Base-by-base conservation (phyloP, 2,888 invertebrate genomes). In the Podotricha telesiphe region DNA sequence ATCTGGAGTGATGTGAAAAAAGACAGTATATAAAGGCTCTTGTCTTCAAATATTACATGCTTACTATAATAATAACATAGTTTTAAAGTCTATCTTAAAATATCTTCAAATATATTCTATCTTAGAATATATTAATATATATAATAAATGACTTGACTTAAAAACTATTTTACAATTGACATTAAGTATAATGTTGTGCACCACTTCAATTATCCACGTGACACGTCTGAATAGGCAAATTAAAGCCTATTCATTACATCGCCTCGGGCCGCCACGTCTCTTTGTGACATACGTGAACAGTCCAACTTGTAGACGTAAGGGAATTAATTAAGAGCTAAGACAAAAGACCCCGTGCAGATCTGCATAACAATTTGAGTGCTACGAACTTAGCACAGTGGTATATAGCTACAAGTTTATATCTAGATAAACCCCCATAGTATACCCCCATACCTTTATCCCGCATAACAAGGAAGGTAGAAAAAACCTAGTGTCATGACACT, bases 161-260 rank as follows among this genome's bases (percentile, higher is more conserved):
- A 45, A 34, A 47, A 48, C 8, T n/a, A 20, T 34, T 34, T 10
- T 28, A 34, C 48, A 22, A 61, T 47, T 48, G 17, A 19, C 45
- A 61, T 61, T 22, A 48, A 15, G 7, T 11, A 61, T 28, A 13
- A 13, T n/a, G 34, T 28, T 47, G 20, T 17, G 22, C 37, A 28
- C 65, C 15, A 40, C 42, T 67, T 67, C 67, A 67, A 61, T 67
- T 67, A 61, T 58, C 68, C 58, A 53, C 65, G 68, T 63, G 71
- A 48, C 68, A 61, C 58, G 68, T 68, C 72, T 70, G 70, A 65
- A 66, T 68, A 64, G 70, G 70, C 70, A 70, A 73, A 73, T 73
- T 73, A 73, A 73, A 70, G 68, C 70, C 64, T 56, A 73, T 73
- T 73, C 70, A 73, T 70, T 66, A 63, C 65, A 65, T 66, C 19